Evolutionary conservation across 1,140 invertebrate species (phyloP).

Genomic region (Thaumatotibia leucotreta): DNA sequence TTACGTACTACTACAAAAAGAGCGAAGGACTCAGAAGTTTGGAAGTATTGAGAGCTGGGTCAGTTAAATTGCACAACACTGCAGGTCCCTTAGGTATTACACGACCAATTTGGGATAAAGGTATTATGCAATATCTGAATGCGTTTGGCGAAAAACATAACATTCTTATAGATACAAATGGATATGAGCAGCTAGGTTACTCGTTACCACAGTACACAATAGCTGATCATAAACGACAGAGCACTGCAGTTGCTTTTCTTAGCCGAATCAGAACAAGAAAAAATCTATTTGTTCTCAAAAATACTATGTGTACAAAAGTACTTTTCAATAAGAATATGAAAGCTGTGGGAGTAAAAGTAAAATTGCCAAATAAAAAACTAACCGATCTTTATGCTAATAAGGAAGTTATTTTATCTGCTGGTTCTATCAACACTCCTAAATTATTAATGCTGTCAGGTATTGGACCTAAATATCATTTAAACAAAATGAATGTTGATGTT

Average conservation of each 20-base stretch:
- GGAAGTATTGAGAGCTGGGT: conserved; percentile 78
- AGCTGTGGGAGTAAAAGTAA: conserved; percentile 82
- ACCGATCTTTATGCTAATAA: conserved; percentile 79
- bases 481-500: conserved; percentile 79
- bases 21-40: conserved; percentile 88
- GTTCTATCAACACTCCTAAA: conserved; percentile 84
- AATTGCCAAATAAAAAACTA: conserved; percentile 79
- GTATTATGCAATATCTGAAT: conserved; percentile 77
- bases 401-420: conserved; percentile 85
- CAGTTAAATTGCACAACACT: conserved; percentile 78
- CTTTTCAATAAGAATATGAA: conserved; percentile 80
- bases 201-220: conserved; percentile 91
- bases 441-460: conserved; percentile 89
- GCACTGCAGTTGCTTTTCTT: conserved; percentile 89
- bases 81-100: conserved; percentile 85
- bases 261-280: conserved; percentile 82
- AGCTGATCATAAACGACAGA: conserved; percentile 86
- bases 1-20: conserved; percentile 89
- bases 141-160: conserved; percentile 88
- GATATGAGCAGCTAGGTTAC: conserved; percentile 86
- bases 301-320: conserved; percentile 76
- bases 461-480: conserved; percentile 83
- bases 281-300: conserved; percentile 87
- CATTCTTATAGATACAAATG: conserved; percentile 86
- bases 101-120: conserved; percentile 84